Evolutionary conservation across 2,797 vertebrate genomes (phyloP).

Genomic region (Notolabrus celidotus): DNA sequence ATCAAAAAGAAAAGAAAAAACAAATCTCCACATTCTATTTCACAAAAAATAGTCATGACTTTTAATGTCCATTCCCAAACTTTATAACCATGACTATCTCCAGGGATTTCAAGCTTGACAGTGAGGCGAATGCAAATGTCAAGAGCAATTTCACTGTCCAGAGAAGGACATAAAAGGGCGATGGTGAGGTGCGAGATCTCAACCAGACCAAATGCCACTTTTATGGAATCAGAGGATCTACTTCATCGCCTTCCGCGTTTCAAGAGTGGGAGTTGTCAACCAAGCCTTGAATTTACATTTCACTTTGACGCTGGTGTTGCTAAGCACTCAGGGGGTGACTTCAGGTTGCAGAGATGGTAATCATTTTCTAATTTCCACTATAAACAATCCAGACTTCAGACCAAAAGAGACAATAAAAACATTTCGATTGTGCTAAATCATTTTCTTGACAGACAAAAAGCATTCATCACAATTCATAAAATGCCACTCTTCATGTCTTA

Average conservation of each 20-base stretch:
- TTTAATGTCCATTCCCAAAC: slow-evolving; percentile 15
- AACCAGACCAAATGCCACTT: slow-evolving; percentile 51
- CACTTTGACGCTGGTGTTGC: slow-evolving; percentile 56
- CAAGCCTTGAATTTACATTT: slow-evolving; percentile 56
- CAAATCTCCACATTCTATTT: neutral
- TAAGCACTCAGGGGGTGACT: slow-evolving; percentile 35
- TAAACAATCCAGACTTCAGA: slow-evolving; percentile 17
- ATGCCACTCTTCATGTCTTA: slow-evolving; percentile 7
- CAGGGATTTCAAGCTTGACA: slow-evolving; percentile 2
- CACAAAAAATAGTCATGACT: neutral
- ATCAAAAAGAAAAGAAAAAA: slow-evolving; percentile 7
- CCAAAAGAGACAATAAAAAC: neutral
- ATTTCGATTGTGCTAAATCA: neutral
- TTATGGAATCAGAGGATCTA: slow-evolving; percentile 30
- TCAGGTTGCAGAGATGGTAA: slow-evolving; percentile 33
- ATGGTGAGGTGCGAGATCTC: slow-evolving; percentile 42
- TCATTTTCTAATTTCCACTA: slow-evolving; percentile 18
- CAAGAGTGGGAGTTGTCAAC: slow-evolving; percentile 54
- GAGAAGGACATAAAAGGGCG: slow-evolving; percentile 39
- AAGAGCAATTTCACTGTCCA: slow-evolving; percentile 48
- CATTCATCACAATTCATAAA: slow-evolving; percentile 12
- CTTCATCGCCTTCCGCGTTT: slow-evolving; percentile 31
- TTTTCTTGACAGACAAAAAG: slow-evolving; percentile 8
- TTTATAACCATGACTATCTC: slow-evolving; percentile 14
- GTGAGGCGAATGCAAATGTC: slow-evolving; percentile 52